These are phyloP conservation scores for Sebastes cheni DNA, from an alignment of 2,797 vertebrate genomes.

Conservation along the genomic window DNA sequence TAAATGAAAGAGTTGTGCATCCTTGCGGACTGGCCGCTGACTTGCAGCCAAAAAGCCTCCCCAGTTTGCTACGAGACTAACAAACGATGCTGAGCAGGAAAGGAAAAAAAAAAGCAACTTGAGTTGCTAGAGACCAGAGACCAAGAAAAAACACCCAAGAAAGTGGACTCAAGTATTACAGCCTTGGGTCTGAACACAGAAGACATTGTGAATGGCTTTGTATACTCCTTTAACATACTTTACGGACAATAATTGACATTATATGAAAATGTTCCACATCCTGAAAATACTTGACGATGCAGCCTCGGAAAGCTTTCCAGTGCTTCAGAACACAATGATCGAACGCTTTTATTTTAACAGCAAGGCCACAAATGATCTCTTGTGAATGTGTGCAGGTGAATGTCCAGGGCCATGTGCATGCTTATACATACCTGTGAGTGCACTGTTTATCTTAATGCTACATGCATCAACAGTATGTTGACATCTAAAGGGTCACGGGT, in stretches of 20 bases:
- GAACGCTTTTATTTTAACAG: neutral
- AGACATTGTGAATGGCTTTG: neutral
- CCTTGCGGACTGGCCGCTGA: rapidly evolving
- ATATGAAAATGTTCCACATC: neutral
- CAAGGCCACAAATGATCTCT: neutral
- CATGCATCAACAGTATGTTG: neutral
- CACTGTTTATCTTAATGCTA: neutral
- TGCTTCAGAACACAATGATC: neutral
- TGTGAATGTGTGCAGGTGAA: neutral
- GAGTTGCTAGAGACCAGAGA: too few relatives aligned
- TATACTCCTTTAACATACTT: too few relatives aligned
- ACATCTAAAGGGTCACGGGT: constrained; percentile 18
- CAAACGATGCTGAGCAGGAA: neutral
- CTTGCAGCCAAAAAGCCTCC: rapidly evolving
- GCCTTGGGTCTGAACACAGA: neutral
- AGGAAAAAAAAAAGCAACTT: neutral
- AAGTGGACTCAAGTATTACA: neutral
- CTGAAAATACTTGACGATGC: neutral
- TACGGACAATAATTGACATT: neutral
- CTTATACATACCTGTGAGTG: neutral
- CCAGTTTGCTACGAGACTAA: rapidly evolving
- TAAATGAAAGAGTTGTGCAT: too few relatives aligned
- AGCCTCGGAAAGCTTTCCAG: neutral
- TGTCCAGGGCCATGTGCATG: neutral
- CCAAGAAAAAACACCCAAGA: neutral